A percentile compares a stretch with the other conserved stretches of the same genome.
Conservation (phyloP, 2,797 vertebrate species). For the Neopelma chrysocephalum region DNA sequence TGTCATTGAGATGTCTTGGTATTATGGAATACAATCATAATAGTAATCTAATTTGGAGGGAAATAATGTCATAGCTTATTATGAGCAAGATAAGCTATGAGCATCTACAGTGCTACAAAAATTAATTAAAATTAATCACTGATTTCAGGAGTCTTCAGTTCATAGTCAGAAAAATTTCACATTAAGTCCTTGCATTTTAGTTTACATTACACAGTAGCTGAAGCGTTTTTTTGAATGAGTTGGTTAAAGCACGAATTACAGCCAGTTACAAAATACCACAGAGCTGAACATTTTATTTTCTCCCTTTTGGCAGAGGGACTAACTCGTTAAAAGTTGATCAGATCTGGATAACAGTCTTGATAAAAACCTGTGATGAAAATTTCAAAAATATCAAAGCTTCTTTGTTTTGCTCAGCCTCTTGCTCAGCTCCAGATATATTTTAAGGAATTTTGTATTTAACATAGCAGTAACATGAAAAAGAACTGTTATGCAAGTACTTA, state of each 20-base stretch:
- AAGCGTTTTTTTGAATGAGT: rapidly evolving
- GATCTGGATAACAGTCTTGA: neutral
- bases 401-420: neutral
- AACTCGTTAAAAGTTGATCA: neutral
- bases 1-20: neutral
- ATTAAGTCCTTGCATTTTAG: neutral
- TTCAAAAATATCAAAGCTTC: neutral
- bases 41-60: neutral
- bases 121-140: neutral
- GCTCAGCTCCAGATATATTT: neutral
- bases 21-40: neutral
- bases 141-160: neutral
- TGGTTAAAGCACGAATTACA: neutral
- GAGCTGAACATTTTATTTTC: neutral
- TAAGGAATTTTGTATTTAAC: neutral
- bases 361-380: neutral
- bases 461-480: neutral
- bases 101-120: neutral
- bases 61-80: neutral
- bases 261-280: neutral
- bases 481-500: conserved; percentile 27
- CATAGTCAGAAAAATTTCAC: neutral
- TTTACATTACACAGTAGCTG: neutral
- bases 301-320: neutral
- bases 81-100: neutral